A percentile compares a stretch with the other conserved stretches of the same genome.
phyloP scores from a whole-genome alignment of 2,113 vertebrate genomes.

The Oxyura jamaicensis region DNA sequence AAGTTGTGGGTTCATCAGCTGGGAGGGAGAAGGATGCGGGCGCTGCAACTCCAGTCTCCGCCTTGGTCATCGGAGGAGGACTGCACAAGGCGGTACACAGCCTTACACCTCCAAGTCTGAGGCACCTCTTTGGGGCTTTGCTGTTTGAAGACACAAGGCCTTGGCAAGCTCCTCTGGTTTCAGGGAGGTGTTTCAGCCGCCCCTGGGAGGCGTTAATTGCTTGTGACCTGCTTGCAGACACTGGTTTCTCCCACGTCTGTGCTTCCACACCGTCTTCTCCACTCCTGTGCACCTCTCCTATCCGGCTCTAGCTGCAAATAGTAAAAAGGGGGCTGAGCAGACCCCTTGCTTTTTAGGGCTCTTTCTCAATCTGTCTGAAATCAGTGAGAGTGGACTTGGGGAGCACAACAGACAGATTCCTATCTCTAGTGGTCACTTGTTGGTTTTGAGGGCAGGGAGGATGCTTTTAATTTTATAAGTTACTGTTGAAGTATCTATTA shows the following conservation, averaged over 20 bases:
- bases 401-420: neutral
- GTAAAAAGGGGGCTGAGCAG: neutral
- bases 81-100: neutral
- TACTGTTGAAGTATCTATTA: neutral
- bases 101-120: neutral
- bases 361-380: neutral
- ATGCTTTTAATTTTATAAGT: neutral
- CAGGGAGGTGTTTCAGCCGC: neutral
- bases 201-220: neutral
- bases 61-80: neutral
- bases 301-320: neutral
- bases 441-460: neutral
- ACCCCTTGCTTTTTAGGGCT: neutral
- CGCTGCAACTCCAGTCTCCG: neutral
- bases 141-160: neutral
- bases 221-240: neutral
- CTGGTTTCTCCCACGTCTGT: neutral
- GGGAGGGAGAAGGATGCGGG: neutral
- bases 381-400: neutral
- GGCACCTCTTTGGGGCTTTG: neutral
- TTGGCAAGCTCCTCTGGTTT: neutral
- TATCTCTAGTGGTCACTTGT: neutral
- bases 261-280: neutral
- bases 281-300: rapidly evolving
- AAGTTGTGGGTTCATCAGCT: neutral